Evolutionary conservation across 2,797 vertebrate genomes (phyloP).

Genomic region (Sebastes baramenuke): DNA sequence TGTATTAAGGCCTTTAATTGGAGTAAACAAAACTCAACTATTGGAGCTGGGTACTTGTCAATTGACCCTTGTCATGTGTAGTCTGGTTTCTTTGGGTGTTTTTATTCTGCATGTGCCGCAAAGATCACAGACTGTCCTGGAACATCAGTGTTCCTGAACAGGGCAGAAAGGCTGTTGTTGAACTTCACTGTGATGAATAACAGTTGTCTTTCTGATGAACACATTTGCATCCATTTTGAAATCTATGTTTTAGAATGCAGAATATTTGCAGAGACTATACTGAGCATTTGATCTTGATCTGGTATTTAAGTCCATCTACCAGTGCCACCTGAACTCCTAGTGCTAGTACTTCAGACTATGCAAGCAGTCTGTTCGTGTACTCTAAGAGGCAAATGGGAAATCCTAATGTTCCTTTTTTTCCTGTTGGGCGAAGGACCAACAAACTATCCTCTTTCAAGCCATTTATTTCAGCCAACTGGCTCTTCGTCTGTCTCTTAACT

Average conservation of each 20-base stretch:
- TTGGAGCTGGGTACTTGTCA: neutral
- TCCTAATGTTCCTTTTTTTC: neutral
- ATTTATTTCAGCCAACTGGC: conserved; percentile 17
- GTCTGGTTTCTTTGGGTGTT: neutral
- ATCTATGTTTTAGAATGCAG: neutral
- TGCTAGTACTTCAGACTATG: neutral
- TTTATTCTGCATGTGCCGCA: neutral
- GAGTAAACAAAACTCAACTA: neutral
- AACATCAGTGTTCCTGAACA: neutral
- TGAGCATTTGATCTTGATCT: neutral
- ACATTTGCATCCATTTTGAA: neutral
- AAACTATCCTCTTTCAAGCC: conserved; percentile 24
- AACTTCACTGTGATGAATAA: neutral
- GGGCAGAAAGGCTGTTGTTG: neutral
- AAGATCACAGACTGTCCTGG: neutral
- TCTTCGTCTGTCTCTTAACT: conserved; percentile 33
- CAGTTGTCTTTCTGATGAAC: too few species aligned
- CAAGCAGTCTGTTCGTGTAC: neutral
- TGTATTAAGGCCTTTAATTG: neutral
- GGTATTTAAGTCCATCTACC: neutral
- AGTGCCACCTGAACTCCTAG: neutral
- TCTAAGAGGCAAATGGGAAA: neutral
- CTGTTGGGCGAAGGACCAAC: conserved; percentile 2
- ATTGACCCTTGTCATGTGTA: neutral
- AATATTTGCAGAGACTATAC: neutral